These are phyloP conservation scores for Lagopus leucura DNA, from an alignment of 2,113 vertebrate species.

Conservation along the genomic window DNA sequence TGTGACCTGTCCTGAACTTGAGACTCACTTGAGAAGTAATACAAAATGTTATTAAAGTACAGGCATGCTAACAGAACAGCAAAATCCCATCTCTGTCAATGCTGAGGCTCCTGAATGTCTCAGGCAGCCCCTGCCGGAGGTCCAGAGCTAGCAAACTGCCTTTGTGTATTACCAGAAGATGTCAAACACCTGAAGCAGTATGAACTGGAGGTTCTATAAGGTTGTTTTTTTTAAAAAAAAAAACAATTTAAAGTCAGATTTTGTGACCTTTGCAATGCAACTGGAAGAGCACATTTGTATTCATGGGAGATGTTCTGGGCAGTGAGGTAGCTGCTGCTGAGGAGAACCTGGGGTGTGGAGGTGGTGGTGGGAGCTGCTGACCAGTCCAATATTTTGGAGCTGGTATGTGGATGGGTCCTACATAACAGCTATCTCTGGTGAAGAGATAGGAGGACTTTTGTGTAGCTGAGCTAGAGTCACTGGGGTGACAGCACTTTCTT, in stretches of 20 bases:
- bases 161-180: neutral
- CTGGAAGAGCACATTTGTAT: accelerated
- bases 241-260: neutral
- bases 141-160: neutral
- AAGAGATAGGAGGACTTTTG: neutral
- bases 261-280: neutral
- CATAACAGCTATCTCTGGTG: neutral
- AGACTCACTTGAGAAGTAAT: neutral
- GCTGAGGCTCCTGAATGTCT: neutral
- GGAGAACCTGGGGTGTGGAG: accelerated
- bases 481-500: neutral
- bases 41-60: neutral
- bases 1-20: neutral
- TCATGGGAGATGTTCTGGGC: neutral
- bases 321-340: neutral
- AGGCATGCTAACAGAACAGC: neutral
- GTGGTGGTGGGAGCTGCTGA: neutral
- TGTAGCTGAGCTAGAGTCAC: too few species aligned
- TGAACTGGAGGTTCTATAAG: neutral
- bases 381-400: neutral
- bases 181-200: neutral
- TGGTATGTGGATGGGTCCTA: neutral
- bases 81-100: neutral
- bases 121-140: neutral
- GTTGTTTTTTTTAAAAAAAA: neutral